Evolutionary conservation across 2,888 invertebrate species (phyloP).

Genomic region (Pandemis heparana): DNA sequence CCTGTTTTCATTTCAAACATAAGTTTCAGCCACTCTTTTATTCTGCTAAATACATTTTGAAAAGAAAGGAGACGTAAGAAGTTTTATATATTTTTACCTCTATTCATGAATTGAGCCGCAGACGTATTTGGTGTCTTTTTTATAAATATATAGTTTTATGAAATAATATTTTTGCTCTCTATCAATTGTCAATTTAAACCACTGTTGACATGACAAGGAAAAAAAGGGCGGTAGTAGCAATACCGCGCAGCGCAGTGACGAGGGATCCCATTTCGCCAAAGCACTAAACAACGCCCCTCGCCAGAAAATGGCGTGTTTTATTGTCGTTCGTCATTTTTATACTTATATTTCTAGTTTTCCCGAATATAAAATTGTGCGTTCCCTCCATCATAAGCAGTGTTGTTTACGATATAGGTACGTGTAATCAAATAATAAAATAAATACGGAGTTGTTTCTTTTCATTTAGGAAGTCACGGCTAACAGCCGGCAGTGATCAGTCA

Average conservation of each 20-base stretch:
- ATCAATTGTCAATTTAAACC: conserved; percentile 13
- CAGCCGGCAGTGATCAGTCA: conserved; percentile 29
- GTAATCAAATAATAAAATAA: neutral
- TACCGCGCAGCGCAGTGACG: conserved; percentile 13
- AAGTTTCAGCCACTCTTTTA: neutral
- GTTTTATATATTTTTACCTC: no score
- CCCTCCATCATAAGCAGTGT: neutral
- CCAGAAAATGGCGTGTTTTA: conserved; percentile 36
- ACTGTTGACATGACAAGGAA: conserved; percentile 19
- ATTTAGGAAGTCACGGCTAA: conserved; percentile 22
- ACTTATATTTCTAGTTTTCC: conserved; percentile 28
- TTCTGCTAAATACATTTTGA: neutral
- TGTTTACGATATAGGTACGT: conserved; percentile 20
- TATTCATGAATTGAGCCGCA: no score
- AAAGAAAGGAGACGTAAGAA: neutral
- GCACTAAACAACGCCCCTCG: conserved; percentile 22
- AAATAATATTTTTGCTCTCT: neutral
- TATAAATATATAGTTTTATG: no score
- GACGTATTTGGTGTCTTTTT: no score
- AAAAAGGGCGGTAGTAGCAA: conserved; percentile 10
- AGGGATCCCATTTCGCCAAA: conserved; percentile 6
- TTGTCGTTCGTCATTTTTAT: conserved; percentile 34
- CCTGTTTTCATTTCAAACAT: neutral
- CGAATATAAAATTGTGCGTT: conserved; percentile 19
- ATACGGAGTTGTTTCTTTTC: conserved; percentile 1